phyloP scores from a whole-genome alignment of 1,140 invertebrate genomes.

The Scylla paramamosain region DNA sequence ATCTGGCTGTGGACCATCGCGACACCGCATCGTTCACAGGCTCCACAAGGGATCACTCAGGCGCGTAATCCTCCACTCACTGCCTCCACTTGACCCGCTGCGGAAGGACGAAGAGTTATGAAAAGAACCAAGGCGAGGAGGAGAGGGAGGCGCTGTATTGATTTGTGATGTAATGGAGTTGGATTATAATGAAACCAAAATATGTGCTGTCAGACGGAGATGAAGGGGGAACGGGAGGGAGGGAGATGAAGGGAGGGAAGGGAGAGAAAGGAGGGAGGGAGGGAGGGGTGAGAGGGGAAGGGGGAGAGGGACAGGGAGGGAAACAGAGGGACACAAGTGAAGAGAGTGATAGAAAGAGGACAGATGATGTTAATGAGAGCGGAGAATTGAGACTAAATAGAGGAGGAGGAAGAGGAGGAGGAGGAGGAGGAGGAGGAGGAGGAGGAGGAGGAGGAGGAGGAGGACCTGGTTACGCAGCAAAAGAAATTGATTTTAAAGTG shows the following conservation, averaged over 20 bases:
- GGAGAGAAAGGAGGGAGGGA: neutral
- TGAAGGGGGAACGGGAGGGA: neutral
- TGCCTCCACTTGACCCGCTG: neutral
- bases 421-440: neutral
- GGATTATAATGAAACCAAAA: constrained; percentile 39
- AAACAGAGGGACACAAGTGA: no score
- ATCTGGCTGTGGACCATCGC: neutral
- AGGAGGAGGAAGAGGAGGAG: neutral
- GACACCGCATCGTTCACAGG: neutral
- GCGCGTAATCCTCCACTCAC: neutral
- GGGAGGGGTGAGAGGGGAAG: neutral
- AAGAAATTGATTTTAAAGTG: no score
- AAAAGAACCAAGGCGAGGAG: neutral
- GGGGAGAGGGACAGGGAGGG: neutral
- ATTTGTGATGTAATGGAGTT: constrained; percentile 44
- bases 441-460: no score
- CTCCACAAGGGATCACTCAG: neutral
- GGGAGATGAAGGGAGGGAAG: neutral
- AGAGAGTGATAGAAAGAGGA: neutral
- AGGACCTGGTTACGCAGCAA: no score
- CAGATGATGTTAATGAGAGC: neutral
- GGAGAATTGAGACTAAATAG: neutral
- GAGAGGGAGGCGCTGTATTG: neutral
- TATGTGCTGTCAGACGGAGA: neutral
- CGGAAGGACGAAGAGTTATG: neutral